phyloP scores from a whole-genome alignment of 2,113 vertebrate species.

The Eublepharis macularius region DNA sequence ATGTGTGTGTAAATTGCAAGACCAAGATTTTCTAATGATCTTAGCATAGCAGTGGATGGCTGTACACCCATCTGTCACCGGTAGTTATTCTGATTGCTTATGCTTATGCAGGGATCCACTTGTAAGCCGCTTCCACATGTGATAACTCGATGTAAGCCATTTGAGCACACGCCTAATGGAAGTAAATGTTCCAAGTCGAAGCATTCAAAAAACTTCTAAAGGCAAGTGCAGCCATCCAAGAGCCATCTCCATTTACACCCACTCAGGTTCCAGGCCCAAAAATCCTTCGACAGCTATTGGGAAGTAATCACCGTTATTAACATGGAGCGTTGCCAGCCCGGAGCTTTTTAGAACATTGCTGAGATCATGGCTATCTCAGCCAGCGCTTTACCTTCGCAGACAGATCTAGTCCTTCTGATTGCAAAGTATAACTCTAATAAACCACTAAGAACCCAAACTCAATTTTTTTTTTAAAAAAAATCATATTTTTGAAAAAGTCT shows the following conservation, averaged over 20 bases:
- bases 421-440: not conserved
- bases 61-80: fast-evolving
- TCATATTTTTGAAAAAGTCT: not conserved
- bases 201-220: not conserved
- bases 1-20: not conserved
- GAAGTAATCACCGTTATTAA: not conserved
- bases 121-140: not conserved
- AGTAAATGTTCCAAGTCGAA: not conserved
- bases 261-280: not conserved
- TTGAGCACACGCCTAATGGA: fast-evolving
- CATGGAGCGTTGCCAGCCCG: conserved; percentile 2
- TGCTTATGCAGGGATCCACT: not conserved
- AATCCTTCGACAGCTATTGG: not conserved
- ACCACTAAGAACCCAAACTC: not conserved
- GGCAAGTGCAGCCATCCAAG: not conserved
- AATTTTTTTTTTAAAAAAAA: not conserved
- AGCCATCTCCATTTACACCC: conserved; percentile 12
- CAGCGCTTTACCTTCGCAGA: not conserved
- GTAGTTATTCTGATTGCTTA: fast-evolving
- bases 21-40: not conserved
- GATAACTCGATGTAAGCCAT: not conserved
- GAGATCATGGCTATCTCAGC: not conserved
- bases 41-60: not conserved
- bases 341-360: not conserved
- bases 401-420: not conserved